Percentiles rank a stretch among this genome's conserved stretches.
phyloP scores from a whole-genome alignment of 2,888 invertebrate species.

The Halictus quadricinctus region DNA sequence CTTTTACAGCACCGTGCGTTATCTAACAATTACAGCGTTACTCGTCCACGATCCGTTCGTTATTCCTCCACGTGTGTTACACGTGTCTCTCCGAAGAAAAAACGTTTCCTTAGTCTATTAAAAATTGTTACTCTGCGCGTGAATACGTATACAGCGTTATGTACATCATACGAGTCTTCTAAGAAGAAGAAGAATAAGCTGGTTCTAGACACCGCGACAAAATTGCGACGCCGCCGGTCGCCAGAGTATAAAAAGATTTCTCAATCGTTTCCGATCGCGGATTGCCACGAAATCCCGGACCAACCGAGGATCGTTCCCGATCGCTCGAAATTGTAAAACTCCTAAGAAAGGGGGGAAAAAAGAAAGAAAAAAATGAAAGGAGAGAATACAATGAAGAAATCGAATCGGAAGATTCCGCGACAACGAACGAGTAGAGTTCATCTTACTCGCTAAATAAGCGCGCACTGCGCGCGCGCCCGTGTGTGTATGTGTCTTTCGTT shows the following conservation, averaged over 20 bases:
- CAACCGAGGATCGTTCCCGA: conserved; percentile 15
- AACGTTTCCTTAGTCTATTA: conserved; percentile 21
- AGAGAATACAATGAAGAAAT: conserved; percentile 3
- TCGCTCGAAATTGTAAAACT: conserved; percentile 22
- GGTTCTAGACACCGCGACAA: neutral
- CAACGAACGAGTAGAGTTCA: neutral
- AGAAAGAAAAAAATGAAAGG: neutral
- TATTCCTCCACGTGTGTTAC: conserved; percentile 8
- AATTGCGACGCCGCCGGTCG: neutral
- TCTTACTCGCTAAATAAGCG: conserved; percentile 5
- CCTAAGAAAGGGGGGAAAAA: neutral
- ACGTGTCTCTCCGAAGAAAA: neutral
- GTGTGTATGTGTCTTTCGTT: neutral
- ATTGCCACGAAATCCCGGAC: conserved; percentile 25
- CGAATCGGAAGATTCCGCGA: conserved; percentile 26
- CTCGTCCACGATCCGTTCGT: conserved; percentile 7
- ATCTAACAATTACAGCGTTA: conserved; percentile 19
- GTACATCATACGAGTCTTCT: conserved; percentile 7
- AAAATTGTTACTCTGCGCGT: conserved; percentile 24
- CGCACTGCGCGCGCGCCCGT: neutral
- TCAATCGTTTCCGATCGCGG: conserved; percentile 11
- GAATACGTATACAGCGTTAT: conserved; percentile 25
- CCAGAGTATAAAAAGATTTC: neutral
- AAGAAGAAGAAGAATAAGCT: no score
- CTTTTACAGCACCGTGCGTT: conserved; percentile 42